A percentile compares a stretch with the other conserved stretches of the same genome.
These are phyloP conservation scores for Pollachius pollachius DNA, from an alignment of 2,113 vertebrate species.

Conservation along the genomic window DNA sequence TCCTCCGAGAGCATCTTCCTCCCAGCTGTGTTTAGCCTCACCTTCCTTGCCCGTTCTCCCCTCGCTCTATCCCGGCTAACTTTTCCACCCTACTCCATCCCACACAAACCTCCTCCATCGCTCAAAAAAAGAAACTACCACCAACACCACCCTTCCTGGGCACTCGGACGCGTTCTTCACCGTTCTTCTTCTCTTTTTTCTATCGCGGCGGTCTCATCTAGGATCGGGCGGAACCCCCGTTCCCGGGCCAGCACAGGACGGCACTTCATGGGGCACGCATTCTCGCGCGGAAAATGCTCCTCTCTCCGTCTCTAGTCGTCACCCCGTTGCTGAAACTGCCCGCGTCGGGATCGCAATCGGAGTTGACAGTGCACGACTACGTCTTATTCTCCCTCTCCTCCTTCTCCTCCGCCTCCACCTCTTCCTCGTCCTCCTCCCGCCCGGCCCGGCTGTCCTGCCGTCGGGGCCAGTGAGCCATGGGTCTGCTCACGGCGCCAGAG, in stretches of 20 bases:
- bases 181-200: slow-evolving; percentile 7
- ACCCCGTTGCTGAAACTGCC: slow-evolving; percentile 51
- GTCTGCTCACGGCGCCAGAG: slow-evolving; percentile 56
- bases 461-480: slow-evolving; percentile 72
- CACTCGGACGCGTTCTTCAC: slow-evolving; percentile 22
- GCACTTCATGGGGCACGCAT: slow-evolving; percentile 74
- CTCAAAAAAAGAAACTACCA: too few relatives aligned
- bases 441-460: slow-evolving; percentile 33
- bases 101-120: slow-evolving; percentile 12
- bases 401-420: too few relatives aligned
- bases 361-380: slow-evolving; percentile 59
- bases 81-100: slow-evolving; percentile 43
- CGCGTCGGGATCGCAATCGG: slow-evolving; percentile 55
- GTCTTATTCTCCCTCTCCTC: not conserved
- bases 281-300: slow-evolving; percentile 73
- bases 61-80: slow-evolving; percentile 25
- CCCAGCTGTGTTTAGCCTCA: too few relatives aligned
- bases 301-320: slow-evolving; percentile 57
- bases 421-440: too few relatives aligned
- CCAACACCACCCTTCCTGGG: slow-evolving; percentile 33
- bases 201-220: not conserved
- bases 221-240: slow-evolving; percentile 62
- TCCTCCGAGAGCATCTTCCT: too few relatives aligned
- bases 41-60: slow-evolving; percentile 4
- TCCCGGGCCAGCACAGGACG: slow-evolving; percentile 28